Evolutionary conservation across 2,888 invertebrate species (phyloP).

Genomic region (Conistra vaccinii): DNA sequence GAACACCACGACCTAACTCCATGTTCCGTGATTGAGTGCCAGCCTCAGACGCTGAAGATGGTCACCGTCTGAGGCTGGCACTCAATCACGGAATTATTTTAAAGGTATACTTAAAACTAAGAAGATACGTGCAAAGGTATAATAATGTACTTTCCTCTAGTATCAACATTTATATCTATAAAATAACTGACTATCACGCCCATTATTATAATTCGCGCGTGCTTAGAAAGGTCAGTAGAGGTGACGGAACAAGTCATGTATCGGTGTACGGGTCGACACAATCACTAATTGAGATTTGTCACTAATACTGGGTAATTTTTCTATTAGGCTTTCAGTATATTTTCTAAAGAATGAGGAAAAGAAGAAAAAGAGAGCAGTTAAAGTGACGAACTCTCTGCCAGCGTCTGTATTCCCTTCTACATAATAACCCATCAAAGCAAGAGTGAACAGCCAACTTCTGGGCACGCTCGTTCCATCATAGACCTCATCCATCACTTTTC

Average conservation of each 20-base stretch:
- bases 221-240: conserved; percentile 40
- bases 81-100: not conserved
- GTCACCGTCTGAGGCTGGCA: not conserved
- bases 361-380: not conserved
- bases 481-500: no score
- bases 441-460: no score
- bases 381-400: no score
- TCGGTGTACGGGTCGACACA: not conserved
- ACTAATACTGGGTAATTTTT: conserved; percentile 4
- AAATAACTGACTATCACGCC: conserved; percentile 27
- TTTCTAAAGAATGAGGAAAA: not conserved
- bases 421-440: no score
- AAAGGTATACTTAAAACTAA: not conserved
- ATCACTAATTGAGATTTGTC: conserved; percentile 1
- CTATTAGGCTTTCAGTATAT: not conserved
- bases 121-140: conserved; percentile 1
- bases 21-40: no score
- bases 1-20: not conserved
- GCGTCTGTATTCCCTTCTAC: no score
- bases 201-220: conserved; percentile 18
- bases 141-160: not conserved
- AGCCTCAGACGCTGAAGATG: no score
- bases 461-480: no score
- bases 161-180: not conserved
- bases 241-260: conserved; percentile 16